Base-by-base conservation (phyloP, 1,140 invertebrate genomes). In the Aphidius ervi region DNA sequence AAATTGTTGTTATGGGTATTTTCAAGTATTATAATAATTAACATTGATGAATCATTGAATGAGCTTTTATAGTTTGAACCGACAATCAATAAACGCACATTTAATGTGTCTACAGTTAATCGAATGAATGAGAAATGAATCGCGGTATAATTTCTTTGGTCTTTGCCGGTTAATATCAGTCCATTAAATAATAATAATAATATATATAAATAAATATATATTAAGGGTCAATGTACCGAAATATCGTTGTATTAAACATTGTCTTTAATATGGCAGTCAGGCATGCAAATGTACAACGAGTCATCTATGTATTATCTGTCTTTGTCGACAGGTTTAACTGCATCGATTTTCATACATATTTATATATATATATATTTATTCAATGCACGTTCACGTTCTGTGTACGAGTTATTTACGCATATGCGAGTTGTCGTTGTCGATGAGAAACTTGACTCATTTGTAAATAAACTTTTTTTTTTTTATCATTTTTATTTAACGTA, bases 221-320 rank as follows among this genome's bases (percentile, higher is more conserved):
- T 31, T 1, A 31, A 31, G 23, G 23, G 23, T 31, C 23, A 31
- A 31, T 31, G 23, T 31, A 31, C 23, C 23, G 23, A 31, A 31
- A 31, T 31, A 31, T 31, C 23, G 23, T 69, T 63, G 66, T 71
- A 66, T 69, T 23, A 23, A 50, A 40, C 62, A 54, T 40, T 58
- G 46, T 67, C 63, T 62, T 61, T 60, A 65, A 69, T 68, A 70
- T 62, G 57, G 63, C 66, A 53, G 45, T 54, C 46, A 58, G 62
- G 58, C 69, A 71, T 73, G 72, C 70, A 70, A 73, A 74, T 71
- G 62, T 65, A 58, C 40, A 40, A 46, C 46, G 10, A 50, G 31
- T 43, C 46, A 62, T 46, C 49, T 46, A 45, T 45, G 16, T 23
- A 16, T 49, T 37, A 16, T 31, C 39, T 58, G 23, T 58, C 39